Conservation (phyloP, 2,797 vertebrate genomes). For the Meriones psammophilus region DNA sequence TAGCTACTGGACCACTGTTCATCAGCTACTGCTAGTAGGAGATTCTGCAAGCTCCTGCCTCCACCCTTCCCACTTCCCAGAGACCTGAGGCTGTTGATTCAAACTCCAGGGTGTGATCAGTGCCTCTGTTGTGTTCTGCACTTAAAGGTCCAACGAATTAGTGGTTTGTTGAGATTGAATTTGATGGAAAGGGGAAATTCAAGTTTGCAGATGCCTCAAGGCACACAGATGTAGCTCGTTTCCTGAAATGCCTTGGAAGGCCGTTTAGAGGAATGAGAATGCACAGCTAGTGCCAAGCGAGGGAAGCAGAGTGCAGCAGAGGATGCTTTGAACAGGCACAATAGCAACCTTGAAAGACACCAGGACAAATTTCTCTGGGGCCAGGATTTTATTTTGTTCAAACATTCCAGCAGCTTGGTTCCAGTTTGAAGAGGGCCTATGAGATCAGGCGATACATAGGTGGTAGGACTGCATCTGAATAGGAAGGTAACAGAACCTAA, state of each 20-base stretch:
- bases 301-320: neutral
- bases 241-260: constrained; percentile 42
- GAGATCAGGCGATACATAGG: neutral
- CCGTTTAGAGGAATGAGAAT: neutral
- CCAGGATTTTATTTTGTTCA: constrained; percentile 11
- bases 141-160: neutral
- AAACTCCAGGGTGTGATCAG: neutral
- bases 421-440: neutral
- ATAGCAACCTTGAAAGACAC: constrained; percentile 27
- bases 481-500: constrained; percentile 49
- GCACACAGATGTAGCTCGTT: neutral
- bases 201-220: constrained; percentile 20
- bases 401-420: constrained; percentile 16
- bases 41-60: neutral
- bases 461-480: neutral
- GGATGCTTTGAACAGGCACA: neutral
- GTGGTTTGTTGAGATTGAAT: constrained; percentile 48
- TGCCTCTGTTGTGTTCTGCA: neutral
- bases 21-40: neutral
- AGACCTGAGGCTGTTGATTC: neutral
- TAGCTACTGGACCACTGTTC: constrained; percentile 22
- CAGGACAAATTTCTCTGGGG: neutral
- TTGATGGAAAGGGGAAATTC: constrained; percentile 6
- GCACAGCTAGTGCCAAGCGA: neutral
- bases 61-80: neutral